A percentile compares a stretch with the other conserved stretches of the same genome.
These are phyloP conservation scores for Pseudochaenichthys georgianus DNA, from an alignment of 2,797 vertebrate species.

Conservation along the genomic window DNA sequence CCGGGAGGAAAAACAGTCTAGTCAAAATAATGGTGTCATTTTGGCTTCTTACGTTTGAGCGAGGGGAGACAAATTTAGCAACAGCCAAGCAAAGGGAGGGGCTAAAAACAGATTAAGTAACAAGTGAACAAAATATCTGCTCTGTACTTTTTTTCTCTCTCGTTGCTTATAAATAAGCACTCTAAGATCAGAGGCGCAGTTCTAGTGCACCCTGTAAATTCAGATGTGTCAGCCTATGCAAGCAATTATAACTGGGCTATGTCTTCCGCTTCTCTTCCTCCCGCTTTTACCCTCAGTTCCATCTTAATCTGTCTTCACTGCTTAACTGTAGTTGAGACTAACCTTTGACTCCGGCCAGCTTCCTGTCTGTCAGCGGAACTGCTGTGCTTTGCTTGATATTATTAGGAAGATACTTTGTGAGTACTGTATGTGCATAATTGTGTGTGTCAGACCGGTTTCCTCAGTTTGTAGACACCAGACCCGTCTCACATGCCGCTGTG, in stretches of 20 bases:
- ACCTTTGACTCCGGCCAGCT: conserved; percentile 48
- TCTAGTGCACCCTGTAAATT: conserved; percentile 78
- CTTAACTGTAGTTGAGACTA: conserved; percentile 19
- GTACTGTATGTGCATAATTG: conserved; percentile 5
- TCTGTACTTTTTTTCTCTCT: conserved; percentile 59
- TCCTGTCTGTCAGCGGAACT: conserved; percentile 40
- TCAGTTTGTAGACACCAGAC: conserved; percentile 53
- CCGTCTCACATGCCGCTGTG: conserved; percentile 72
- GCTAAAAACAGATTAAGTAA: conserved; percentile 76
- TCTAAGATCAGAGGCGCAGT: conserved; percentile 67
- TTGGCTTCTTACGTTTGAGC: conserved; percentile 82
- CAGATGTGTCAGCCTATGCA: conserved; percentile 83
- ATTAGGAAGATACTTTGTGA: not conserved
- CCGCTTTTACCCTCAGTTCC: conserved; percentile 45
- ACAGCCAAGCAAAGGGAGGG: conserved; percentile 76
- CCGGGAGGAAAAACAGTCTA: conserved; percentile 87
- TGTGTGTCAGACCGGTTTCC: conserved; percentile 32
- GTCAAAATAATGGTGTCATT: conserved; percentile 91
- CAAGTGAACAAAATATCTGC: conserved; percentile 78
- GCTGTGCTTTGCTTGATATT: conserved; percentile 16
- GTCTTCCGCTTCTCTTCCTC: conserved; percentile 65
- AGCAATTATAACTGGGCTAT: conserved; percentile 79
- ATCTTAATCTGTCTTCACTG: conserved; percentile 40
- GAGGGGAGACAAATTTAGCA: conserved; percentile 84
- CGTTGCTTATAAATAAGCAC: conserved; percentile 69